Evolutionary conservation across 2,113 vertebrate genomes (phyloP).

Genomic region (Romanogobio albipinnatus): DNA sequence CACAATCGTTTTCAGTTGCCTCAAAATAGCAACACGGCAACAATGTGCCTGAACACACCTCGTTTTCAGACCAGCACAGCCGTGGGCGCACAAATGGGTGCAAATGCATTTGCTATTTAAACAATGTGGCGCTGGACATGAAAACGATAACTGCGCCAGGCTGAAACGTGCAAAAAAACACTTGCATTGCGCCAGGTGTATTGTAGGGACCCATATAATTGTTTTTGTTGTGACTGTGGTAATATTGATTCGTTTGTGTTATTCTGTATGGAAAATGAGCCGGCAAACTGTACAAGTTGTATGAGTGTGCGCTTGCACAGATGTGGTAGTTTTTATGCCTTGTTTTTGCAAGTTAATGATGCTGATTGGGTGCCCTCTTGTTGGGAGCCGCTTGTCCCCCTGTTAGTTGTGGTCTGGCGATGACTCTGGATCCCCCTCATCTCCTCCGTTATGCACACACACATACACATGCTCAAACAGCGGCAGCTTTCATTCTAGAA

Average conservation of each 20-base stretch:
- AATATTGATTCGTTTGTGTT: not conserved
- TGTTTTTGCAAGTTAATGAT: not conserved
- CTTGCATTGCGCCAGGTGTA: too few species aligned
- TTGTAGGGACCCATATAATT: not conserved
- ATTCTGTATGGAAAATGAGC: not conserved
- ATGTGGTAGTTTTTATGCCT: not conserved
- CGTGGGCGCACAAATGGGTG: too few species aligned
- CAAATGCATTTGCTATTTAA: too few species aligned
- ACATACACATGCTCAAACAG: conserved; percentile 46
- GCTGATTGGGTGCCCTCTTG: not conserved
- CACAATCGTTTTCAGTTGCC: too few species aligned
- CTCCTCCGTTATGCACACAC: not conserved
- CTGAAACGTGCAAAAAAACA: too few species aligned
- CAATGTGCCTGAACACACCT: too few species aligned
- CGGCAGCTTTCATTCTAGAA: conserved; percentile 56
- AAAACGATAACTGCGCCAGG: too few species aligned
- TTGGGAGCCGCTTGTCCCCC: not conserved
- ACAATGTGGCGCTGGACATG: too few species aligned
- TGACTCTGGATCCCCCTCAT: not conserved
- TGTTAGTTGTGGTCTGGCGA: not conserved
- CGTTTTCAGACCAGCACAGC: too few species aligned
- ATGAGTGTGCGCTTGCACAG: not conserved
- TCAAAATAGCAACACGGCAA: too few species aligned
- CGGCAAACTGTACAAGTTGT: not conserved
- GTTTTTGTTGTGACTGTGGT: not conserved